Conservation (phyloP, 2,888 invertebrate genomes). For the Linnaemya vulpina region DNA sequence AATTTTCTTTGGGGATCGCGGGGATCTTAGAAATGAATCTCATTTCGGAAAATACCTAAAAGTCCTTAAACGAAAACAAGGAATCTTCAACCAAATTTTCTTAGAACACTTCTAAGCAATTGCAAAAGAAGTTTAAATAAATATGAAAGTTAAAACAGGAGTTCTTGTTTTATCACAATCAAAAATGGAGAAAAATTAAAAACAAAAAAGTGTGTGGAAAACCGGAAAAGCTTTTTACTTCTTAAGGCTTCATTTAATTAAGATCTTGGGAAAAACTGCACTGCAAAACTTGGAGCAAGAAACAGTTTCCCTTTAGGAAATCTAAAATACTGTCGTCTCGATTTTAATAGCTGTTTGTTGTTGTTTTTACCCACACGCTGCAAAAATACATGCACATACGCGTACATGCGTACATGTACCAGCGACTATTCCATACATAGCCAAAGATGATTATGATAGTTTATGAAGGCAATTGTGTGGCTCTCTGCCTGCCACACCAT, state of each 20-base stretch:
- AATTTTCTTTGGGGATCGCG: too few species aligned
- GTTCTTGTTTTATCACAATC: too few species aligned
- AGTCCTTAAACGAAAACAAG: too few species aligned
- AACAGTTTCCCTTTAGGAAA: background rate
- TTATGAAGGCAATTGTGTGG: slow-evolving; percentile 63
- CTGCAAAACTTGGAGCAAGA: background rate
- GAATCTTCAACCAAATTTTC: too few species aligned
- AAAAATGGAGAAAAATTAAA: too few species aligned
- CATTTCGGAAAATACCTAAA: too few species aligned
- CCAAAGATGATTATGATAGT: slow-evolving; percentile 58
- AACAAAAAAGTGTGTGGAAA: background rate
- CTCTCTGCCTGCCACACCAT: slow-evolving; percentile 62
- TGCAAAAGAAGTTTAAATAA: too few species aligned
- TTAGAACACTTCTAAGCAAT: too few species aligned
- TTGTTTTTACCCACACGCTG: slow-evolving; percentile 48
- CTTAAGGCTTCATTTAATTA: background rate
- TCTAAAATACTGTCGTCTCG: background rate
- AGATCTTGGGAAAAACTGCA: background rate
- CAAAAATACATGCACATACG: background rate
- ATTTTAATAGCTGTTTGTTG: slow-evolving; percentile 1
- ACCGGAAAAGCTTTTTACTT: background rate
- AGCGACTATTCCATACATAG: slow-evolving; percentile 27
- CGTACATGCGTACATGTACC: background rate
- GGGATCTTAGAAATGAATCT: too few species aligned
- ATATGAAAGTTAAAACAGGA: too few species aligned